Evolutionary conservation across 2,797 vertebrate genomes (phyloP), one percentile per base, ranked within the genome.

Genomic region (Numenius phaeopus): DNA sequence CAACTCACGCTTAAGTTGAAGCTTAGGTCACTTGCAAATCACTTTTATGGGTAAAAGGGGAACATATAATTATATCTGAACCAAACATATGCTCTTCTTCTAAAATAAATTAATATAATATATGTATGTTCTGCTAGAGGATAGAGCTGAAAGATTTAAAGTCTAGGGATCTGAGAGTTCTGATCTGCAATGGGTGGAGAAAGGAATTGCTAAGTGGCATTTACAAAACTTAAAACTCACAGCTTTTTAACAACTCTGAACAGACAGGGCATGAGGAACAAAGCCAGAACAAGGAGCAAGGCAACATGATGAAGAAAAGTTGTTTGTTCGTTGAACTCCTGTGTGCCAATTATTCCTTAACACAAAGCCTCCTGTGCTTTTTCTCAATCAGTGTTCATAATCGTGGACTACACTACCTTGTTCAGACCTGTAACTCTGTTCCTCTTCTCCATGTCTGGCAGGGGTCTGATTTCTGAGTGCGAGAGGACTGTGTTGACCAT

Each of bases 341-440:
- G 47, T 66, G 54, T 69, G 76, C 87, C 81, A 81, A 19, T 89
- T 95, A 94, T 90, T 96, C 95, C 92, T 88, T 95, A 97, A 91
- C 59, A 86, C 88, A 97, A 96, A 97, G 64, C 62, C 90, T 96
- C 76, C 87, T 82, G 84, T 27, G 20, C 34, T 71, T 89, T 46
- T 83, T 93, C 89, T 96, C 96, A 87, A 84, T 96, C 84, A 76
- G 29, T 61, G 59, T 95, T 77, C 4, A 1, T 97, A 96, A 97
- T 95, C 96, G 84, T 42, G 86, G 94, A 86, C 83, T 94, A 54
- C 5, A 62, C 83, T 85, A 66, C 70, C 40, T 83, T 59, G 52
- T 95, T 97, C 81, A 86, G 58, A 67, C 12, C 11, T 46, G 20
- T 27, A 59, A 85, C 42, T 87, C 40, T 18, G n/a, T 82, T 90